A percentile compares a stretch with the other conserved stretches of the same genome.
Evolutionary conservation across 2,113 vertebrate genomes (phyloP).

Genomic region (Cercopithecus mona): DNA sequence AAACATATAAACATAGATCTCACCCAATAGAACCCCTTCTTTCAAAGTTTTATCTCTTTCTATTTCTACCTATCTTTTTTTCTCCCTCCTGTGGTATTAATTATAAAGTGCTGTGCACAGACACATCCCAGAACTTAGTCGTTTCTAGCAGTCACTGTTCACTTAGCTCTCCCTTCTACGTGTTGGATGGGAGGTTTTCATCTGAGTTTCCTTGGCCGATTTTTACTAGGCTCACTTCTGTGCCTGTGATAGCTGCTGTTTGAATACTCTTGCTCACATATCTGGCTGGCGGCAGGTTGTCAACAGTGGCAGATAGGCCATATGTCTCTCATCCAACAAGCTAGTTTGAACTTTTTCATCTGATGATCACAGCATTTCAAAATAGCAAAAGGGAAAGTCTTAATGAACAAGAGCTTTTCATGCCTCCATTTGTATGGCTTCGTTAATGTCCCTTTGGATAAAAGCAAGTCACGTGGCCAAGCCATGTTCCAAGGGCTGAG

Average conservation of each 20-base stretch:
- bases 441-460: not conserved
- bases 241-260: not conserved
- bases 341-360: not conserved
- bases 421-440: not conserved
- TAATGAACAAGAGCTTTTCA: not conserved
- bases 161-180: not conserved
- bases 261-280: not conserved
- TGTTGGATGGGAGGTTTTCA: not conserved
- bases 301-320: not conserved
- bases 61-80: not conserved
- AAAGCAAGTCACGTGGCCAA: not conserved
- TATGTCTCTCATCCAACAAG: not conserved
- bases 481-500: not conserved
- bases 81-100: not conserved
- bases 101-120: not conserved
- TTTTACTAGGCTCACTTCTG: not conserved
- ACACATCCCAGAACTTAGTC: not conserved
- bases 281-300: not conserved
- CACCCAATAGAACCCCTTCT: not conserved
- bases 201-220: not conserved
- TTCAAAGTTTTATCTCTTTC: not conserved
- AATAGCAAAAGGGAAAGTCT: not conserved
- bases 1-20: not conserved
- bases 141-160: not conserved
- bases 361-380: not conserved